Conservation (phyloP, 1,140 invertebrate species). For the Helicorthomorpha holstii region DNA sequence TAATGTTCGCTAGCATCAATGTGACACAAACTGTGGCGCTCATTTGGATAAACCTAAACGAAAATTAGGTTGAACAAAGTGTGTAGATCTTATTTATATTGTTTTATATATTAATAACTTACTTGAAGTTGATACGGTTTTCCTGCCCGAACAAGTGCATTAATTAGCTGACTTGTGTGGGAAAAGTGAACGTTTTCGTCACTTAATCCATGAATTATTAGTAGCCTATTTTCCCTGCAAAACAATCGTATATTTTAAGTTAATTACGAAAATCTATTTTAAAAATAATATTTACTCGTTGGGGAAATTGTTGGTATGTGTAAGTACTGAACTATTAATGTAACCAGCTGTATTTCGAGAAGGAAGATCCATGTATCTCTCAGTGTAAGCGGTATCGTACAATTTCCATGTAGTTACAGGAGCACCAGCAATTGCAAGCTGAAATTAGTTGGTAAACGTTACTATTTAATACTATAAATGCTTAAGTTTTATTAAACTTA, state of each 20-base stretch:
- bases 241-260: too few relatives aligned
- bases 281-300: constrained; percentile 61
- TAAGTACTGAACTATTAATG: constrained; percentile 52
- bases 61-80: constrained; percentile 11
- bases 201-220: constrained; percentile 95
- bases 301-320: constrained; percentile 67
- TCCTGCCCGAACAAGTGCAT: constrained; percentile 70
- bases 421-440: constrained; percentile 80
- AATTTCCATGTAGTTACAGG: constrained; percentile 92
- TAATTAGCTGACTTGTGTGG: constrained; percentile 81
- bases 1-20: constrained; percentile 90
- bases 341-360: constrained; percentile 61
- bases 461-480: not conserved
- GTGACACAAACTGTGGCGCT: constrained; percentile 80
- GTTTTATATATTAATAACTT: constrained; percentile 6
- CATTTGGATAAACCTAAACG: constrained; percentile 70
- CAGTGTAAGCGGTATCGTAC: constrained; percentile 92
- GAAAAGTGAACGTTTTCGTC: constrained; percentile 99
- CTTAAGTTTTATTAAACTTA: constrained; percentile 14
- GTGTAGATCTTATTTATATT: too few relatives aligned
- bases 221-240: constrained; percentile 65
- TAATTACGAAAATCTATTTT: too few relatives aligned
- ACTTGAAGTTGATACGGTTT: constrained; percentile 83
- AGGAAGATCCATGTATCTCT: constrained; percentile 91
- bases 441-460: constrained; percentile 6